These are phyloP conservation scores for Eugnorisma glareosa DNA, from an alignment of 2,888 invertebrate species.

Conservation along the genomic window DNA sequence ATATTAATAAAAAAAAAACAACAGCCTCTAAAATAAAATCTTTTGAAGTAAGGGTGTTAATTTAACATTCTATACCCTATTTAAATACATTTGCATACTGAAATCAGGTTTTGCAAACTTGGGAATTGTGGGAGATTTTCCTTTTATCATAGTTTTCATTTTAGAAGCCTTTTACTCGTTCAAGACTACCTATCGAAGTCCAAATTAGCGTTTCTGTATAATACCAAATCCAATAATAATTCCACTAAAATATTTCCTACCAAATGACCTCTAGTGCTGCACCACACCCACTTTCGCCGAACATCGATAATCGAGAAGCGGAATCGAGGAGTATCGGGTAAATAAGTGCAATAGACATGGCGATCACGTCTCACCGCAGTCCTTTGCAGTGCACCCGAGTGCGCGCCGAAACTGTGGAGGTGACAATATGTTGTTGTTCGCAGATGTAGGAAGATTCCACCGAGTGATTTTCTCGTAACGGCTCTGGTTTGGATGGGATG, in stretches of 20 bases:
- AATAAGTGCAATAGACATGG: conserved; percentile 80
- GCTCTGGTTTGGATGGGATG: not conserved
- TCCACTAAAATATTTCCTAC: not conserved
- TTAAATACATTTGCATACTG: too few species aligned
- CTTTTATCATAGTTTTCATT: too few species aligned
- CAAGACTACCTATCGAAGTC: too few species aligned
- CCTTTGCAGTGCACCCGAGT: conserved; percentile 75
- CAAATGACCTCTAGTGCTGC: conserved; percentile 31
- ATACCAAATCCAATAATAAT: not conserved
- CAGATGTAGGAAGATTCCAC: conserved; percentile 47
- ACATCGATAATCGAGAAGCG: conserved; percentile 77
- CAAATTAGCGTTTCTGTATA: too few species aligned
- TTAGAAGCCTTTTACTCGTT: too few species aligned
- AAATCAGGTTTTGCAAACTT: too few species aligned
- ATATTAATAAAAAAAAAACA: too few species aligned
- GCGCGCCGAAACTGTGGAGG: conserved; percentile 52
- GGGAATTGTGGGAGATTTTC: too few species aligned
- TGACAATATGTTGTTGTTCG: conserved; percentile 54
- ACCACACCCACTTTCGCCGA: conserved; percentile 69
- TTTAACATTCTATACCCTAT: not conserved
- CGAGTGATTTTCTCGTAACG: not conserved
- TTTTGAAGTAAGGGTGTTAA: not conserved
- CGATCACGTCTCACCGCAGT: conserved; percentile 79
- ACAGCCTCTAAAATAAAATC: not conserved
- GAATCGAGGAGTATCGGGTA: conserved; percentile 77